Evolutionary conservation across 1,140 invertebrate genomes (phyloP).

Genomic region (Lepidurus apus): DNA sequence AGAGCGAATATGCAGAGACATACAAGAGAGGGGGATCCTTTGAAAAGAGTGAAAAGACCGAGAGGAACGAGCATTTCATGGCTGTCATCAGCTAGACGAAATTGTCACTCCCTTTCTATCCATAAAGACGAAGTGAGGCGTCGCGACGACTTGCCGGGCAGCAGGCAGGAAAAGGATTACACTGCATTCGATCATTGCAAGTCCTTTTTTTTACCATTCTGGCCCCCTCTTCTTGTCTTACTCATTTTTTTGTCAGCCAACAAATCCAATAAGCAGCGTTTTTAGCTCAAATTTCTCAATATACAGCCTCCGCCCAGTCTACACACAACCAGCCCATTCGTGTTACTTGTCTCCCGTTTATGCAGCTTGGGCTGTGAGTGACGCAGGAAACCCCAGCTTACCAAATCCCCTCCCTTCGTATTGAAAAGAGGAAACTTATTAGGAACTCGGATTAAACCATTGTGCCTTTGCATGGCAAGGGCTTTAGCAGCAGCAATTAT

Average conservation of each 20-base stretch:
- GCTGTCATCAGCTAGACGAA: slow-evolving; percentile 8
- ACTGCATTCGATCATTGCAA: neutral
- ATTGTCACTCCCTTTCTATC: slow-evolving; percentile 15
- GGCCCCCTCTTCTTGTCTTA: neutral
- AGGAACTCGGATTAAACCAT: slow-evolving; percentile 18
- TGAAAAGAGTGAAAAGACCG: slow-evolving; percentile 18
- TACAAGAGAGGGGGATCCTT: neutral
- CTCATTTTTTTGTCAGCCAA: neutral
- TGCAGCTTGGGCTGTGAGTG: neutral
- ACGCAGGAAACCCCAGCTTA: neutral
- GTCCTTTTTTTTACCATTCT: neutral
- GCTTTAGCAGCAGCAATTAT: slow-evolving; percentile 6
- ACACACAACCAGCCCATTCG: neutral
- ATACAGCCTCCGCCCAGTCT: neutral
- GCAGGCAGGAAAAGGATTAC: neutral
- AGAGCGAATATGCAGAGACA: neutral
- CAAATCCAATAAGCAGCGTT: slow-evolving; percentile 5
- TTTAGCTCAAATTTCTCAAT: neutral
- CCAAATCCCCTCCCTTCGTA: neutral
- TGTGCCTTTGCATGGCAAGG: neutral
- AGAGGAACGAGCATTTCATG: slow-evolving; percentile 10
- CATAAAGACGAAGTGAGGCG: slow-evolving; percentile 4
- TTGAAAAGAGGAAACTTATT: slow-evolving; percentile 11
- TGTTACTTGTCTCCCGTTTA: neutral
- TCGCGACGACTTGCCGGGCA: slow-evolving; percentile 12